Percentiles rank a stretch among this genome's conserved stretches.
These are phyloP conservation scores for Furnarius figulus DNA, from an alignment of 2,113 vertebrate genomes.

Conservation along the genomic window DNA sequence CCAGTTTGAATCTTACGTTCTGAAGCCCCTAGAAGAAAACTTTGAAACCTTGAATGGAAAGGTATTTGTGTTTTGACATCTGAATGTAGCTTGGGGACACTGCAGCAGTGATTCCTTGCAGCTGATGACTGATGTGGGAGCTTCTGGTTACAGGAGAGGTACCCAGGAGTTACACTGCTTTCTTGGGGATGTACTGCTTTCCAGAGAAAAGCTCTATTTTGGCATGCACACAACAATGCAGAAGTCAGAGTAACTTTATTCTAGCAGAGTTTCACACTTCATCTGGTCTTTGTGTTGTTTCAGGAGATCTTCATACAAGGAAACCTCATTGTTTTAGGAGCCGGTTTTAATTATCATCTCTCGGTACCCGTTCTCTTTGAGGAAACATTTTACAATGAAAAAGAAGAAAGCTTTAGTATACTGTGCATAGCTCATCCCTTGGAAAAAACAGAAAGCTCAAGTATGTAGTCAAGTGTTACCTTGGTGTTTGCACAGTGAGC, in stretches of 20 bases:
- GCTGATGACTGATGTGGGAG: background rate
- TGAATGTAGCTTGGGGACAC: background rate
- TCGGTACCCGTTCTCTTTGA: constrained; percentile 92
- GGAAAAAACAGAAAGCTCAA: constrained; percentile 78
- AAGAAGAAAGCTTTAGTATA: constrained; percentile 94
- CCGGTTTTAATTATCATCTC: constrained; percentile 75
- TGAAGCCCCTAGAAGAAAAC: constrained; percentile 80
- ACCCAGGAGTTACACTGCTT: background rate
- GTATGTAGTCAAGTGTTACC: constrained; percentile 52
- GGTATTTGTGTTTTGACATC: constrained; percentile 68
- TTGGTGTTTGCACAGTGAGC: background rate
- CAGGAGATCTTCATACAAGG: constrained; percentile 90
- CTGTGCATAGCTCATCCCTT: constrained; percentile 88
- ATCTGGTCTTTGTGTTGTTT: constrained; percentile 9
- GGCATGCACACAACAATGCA: background rate
- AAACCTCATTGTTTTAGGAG: constrained; percentile 84
- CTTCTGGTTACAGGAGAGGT: background rate
- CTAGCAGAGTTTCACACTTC: background rate
- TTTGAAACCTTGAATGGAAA: constrained; percentile 90
- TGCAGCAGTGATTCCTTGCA: background rate
- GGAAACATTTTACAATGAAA: constrained; percentile 97
- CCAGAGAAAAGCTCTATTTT: background rate
- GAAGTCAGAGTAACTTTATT: background rate
- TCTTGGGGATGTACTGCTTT: background rate
- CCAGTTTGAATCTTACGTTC: constrained; percentile 89